Evolutionary conservation across 2,113 vertebrate species (phyloP), one percentile per base, ranked within the genome.

Genomic region (Dasyornis broadbenti): DNA sequence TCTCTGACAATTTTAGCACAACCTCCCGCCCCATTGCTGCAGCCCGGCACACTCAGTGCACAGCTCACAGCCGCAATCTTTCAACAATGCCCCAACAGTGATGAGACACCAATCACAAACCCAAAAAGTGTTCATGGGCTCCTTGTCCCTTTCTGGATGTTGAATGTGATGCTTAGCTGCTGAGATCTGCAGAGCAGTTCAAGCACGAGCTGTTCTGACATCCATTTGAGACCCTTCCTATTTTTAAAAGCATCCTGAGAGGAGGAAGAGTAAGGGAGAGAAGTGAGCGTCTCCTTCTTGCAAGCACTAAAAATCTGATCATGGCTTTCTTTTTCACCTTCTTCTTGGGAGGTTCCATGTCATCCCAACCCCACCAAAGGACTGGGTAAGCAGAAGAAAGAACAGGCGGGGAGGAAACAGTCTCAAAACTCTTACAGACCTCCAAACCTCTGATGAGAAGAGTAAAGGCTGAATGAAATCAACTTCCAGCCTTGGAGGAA

Each of bases 91-190:
- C 53, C 66, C 40, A 23, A 40, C 4, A 10, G 57, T 30, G 57
- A 50, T 9, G 33, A 73, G 18, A 45, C 16, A 1, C 54, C 63
- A 49, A 50, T 45, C 11, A 8, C 14, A 39, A 77, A 63, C 52
- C 15, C 63, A 53, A 69, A 63, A 80, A 5, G 2, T 3, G 12
- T 26, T 70, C 3, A 1, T 13, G 33, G 31, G 50, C 9, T 0
- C 14, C 56, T 84, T 86, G 56, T 63, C 52, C 47, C 18, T 54
- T 61, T 82, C 18, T 24, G 82, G 68, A 31, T 53, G n/a, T 23
- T 53, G 37, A 82, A 86, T 19, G 20, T 27, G 61, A 76, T n/a
- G 37, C 35, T 76, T 7, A 8, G 71, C 54, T 53, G 40, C 59
- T 22, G 13, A 49, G 19, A 77, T n/a, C 27, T 80, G 23, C 50